Evolutionary conservation across 92 coral and sea anemone species (phyloP).

Genomic region (Diadumene lineata): DNA sequence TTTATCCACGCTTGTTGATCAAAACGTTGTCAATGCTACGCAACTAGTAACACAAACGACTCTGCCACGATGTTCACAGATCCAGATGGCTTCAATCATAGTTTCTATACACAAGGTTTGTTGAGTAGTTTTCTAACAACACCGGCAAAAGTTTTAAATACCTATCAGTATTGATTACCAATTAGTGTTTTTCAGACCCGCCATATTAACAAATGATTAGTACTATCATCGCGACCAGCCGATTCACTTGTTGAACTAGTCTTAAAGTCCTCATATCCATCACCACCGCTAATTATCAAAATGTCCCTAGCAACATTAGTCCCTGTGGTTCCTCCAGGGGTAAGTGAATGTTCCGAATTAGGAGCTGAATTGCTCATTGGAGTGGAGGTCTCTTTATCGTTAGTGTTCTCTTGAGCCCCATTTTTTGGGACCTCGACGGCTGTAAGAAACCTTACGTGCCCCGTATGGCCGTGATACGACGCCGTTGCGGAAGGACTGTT

Average conservation of each 20-base stretch:
- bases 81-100: not conserved
- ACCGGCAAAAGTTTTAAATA: not conserved
- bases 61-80: not conserved
- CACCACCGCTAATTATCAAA: constrained; percentile 96
- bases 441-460: constrained; percentile 96
- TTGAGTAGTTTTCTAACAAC: not conserved
- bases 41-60: not conserved
- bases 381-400: constrained; percentile 51
- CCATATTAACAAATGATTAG: constrained; percentile 96
- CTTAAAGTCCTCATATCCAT: constrained; percentile 98
- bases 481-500: constrained; percentile 94
- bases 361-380: constrained; percentile 50
- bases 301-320: constrained; percentile 60
- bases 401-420: constrained; percentile 61
- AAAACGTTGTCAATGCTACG: not conserved
- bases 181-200: constrained; percentile 49
- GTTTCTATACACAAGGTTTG: not conserved
- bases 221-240: constrained; percentile 99
- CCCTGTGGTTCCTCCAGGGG: constrained; percentile 40
- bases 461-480: constrained; percentile 97
- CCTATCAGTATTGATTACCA: no score
- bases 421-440: constrained; percentile 93
- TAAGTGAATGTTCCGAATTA: constrained; percentile 60
- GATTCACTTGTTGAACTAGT: constrained; percentile 95
- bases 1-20: no score